Conservation (phyloP, 2,113 vertebrate genomes). For the Pseudolaguvia tuberculata region DNA sequence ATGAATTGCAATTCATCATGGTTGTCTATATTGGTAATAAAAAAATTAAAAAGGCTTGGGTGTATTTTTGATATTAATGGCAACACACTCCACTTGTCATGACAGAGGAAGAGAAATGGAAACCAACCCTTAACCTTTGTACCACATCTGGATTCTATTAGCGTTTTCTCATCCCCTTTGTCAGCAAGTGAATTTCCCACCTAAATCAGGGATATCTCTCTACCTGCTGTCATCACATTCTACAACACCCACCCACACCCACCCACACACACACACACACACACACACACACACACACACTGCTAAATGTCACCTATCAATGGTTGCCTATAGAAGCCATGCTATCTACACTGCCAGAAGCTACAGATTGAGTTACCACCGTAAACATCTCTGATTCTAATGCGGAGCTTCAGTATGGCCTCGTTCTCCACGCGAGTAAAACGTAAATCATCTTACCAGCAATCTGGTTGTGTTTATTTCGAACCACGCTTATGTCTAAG, state of each 20-base stretch:
- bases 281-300: slow-evolving; percentile 52
- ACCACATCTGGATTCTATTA: slow-evolving; percentile 45
- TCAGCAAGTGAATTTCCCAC: slow-evolving; percentile 40
- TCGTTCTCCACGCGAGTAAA: slow-evolving; percentile 44
- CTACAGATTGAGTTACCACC: slow-evolving; percentile 58
- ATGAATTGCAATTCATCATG: not conserved
- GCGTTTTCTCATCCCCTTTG: slow-evolving; percentile 29
- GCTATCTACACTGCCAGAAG: slow-evolving; percentile 58
- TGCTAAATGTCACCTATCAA: slow-evolving; percentile 51
- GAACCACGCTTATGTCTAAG: not conserved
- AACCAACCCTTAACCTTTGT: slow-evolving; percentile 39
- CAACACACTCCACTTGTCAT: slow-evolving; percentile 38
- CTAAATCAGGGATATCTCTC: slow-evolving; percentile 57
- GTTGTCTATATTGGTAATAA: not conserved
- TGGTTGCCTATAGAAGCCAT: slow-evolving; percentile 47
- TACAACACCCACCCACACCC: slow-evolving; percentile 32
- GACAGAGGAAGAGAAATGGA: slow-evolving; percentile 45
- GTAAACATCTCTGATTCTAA: slow-evolving; percentile 51
- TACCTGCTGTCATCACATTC: slow-evolving; percentile 44
- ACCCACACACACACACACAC: slow-evolving; percentile 40
- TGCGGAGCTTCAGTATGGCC: slow-evolving; percentile 43
- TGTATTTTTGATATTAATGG: slow-evolving; percentile 25
- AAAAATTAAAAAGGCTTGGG: slow-evolving; percentile 20
- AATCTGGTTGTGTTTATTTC: slow-evolving; percentile 40
- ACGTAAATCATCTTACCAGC: slow-evolving; percentile 47